Evolutionary conservation across 2,888 invertebrate genomes (phyloP).

Genomic region (Zhengitettix transpicula): DNA sequence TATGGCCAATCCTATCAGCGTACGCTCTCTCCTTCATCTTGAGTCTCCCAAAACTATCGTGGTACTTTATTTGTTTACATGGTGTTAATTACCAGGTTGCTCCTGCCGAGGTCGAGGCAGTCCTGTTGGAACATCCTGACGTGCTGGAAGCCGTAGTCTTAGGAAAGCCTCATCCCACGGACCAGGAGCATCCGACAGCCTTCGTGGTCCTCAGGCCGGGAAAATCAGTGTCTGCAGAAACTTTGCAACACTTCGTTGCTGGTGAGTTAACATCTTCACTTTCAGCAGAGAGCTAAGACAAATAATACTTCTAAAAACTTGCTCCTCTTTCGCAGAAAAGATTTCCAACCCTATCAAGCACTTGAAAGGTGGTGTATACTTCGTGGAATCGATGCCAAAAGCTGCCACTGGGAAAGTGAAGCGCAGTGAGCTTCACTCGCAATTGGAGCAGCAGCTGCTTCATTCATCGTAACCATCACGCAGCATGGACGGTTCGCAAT

Average conservation of each 20-base stretch:
- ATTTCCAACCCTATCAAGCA: constrained; percentile 29
- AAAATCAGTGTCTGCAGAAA: constrained; percentile 31
- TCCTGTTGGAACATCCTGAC: constrained; percentile 50
- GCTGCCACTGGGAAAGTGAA: constrained; percentile 65
- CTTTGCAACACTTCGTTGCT: constrained; percentile 32
- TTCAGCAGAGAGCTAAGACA: too few relatives aligned
- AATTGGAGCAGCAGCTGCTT: too few relatives aligned
- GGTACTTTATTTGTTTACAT: too few relatives aligned
- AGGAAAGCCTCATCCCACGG: constrained; percentile 51
- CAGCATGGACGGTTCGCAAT: too few relatives aligned
- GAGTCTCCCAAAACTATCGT: too few relatives aligned
- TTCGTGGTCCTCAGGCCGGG: constrained; percentile 49
- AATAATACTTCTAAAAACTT: too few relatives aligned
- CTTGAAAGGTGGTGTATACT: constrained; percentile 58
- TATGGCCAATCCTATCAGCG: too few relatives aligned
- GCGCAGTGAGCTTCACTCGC: constrained; percentile 32
- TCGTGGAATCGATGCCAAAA: constrained; percentile 56
- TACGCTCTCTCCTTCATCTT: too few relatives aligned
- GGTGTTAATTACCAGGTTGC: constrained; percentile 43
- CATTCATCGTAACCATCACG: too few relatives aligned
- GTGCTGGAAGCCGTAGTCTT: constrained; percentile 68
- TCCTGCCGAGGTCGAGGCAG: constrained; percentile 72
- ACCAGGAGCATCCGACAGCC: constrained; percentile 61
- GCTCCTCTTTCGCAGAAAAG: too few relatives aligned
- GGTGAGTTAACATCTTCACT: constrained; percentile 16